phyloP scores from a whole-genome alignment of 2,888 invertebrate species.

The Gonocerus acuteangulatus region DNA sequence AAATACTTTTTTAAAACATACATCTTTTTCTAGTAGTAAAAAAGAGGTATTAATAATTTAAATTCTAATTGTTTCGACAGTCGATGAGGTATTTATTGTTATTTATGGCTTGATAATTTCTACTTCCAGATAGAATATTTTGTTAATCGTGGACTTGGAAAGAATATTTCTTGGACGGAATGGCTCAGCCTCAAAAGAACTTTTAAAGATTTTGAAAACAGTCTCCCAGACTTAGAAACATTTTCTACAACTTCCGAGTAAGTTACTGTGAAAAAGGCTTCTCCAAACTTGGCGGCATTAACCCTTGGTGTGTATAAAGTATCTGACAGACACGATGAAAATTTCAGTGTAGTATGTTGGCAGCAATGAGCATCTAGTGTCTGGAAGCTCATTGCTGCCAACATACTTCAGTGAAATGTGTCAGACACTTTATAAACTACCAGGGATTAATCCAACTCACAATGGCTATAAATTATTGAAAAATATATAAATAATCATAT shows the following conservation, averaged over 20 bases:
- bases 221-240: neutral
- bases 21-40: neutral
- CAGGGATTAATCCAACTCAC: too few relatives aligned
- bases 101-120: neutral
- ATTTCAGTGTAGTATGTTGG: too few relatives aligned
- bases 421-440: too few relatives aligned
- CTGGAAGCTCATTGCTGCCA: too few relatives aligned
- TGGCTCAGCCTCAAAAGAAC: neutral
- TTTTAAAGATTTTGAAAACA: constrained; percentile 1
- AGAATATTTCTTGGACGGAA: constrained; percentile 2
- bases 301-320: too few relatives aligned
- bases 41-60: neutral
- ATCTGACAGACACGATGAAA: too few relatives aligned
- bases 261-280: too few relatives aligned
- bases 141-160: neutral
- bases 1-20: neutral
- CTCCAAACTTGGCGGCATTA: too few relatives aligned
- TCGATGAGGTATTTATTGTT: neutral
- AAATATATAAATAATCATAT: too few relatives aligned
- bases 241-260: constrained; percentile 4
- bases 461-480: too few relatives aligned
- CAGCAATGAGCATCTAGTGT: too few relatives aligned
- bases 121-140: neutral
- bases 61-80: neutral
- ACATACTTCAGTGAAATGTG: too few relatives aligned